Base-by-base conservation (phyloP, 2,113 vertebrate genomes). In the Smithornis capensis region DNA sequence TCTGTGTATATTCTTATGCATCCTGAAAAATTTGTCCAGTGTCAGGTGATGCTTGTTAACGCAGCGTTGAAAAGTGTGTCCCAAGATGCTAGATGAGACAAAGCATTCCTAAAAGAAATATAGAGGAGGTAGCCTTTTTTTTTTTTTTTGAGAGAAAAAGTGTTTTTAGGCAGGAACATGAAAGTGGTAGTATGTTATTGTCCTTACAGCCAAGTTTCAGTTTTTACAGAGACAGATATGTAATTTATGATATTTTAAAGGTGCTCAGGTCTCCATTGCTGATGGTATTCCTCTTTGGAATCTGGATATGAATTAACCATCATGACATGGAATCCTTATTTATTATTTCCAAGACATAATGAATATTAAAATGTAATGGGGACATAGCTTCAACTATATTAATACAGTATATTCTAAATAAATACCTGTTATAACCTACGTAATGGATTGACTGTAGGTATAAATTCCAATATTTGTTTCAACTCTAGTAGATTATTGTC, bases 1-100 rank as follows among this genome's bases (percentile, higher is more conserved):
- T 55, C 6, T 55, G 4, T 18, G 40, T 35, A 15, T 75, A 82
- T 25, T 35, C 1, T 2, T 38, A 14, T 1, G 1, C 14, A 44
- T 81, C 56, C n/a, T 67, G 70, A 60, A 37, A 82, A 79, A 40
- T 78, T 49, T 49, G 25, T 4, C 37, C 37, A 37, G 19, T 70
- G 42, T 14, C 60, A 94, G 40, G 27, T 78, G 69, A 45, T 52
- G 6, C 13, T 81, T 90, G 19, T 79, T 85, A 57, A 74, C 25
- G 57, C 24, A 56, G 35, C 47, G 19, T 31, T 80, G 55, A 93
- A 90, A 87, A 31, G 47, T 3, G 12, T 44, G 27, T 84, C 42
- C 22, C 37, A 56, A 21, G 14, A 68, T 64, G 14, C 16, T 38
- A 35, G 27, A n/a, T 42, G 38, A 19, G 62, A 81, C 47, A 59